Base-by-base conservation (phyloP, 2,797 vertebrate genomes). In the Melanotaenia nigrans region DNA sequence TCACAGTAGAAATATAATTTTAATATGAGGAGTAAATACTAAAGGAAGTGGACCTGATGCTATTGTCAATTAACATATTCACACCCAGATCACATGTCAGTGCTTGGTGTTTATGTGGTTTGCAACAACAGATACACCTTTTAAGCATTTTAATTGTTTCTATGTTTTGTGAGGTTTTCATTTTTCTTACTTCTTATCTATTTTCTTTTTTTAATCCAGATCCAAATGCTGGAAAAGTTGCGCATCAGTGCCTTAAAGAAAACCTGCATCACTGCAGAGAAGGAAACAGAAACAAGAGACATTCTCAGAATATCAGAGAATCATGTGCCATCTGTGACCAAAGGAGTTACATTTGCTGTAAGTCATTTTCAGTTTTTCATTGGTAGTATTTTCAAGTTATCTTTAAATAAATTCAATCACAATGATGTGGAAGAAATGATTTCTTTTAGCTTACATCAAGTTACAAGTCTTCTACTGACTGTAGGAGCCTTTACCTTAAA, bases 201-300 rank as follows among this genome's bases (percentile, higher is more conserved):
- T 22, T 59, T 12, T 12, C 3, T 35, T 30, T 6, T 49, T 65
- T 53, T 16, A 1, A 20, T 78, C 7, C 8, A 93, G 91, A 91
- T 98, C 14, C 94, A 45, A 61, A 91, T 94, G 47, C 92, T 98
- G 94, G 98, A 97, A 83, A 95, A 93, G 74, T 95, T 97, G 65
- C 97, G 97, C 16, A 72, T 99, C 14, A 94, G 93, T 38, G 85
- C 94, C 65, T 97, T 95, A 96, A 97, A 94, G 90, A 96, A 75
- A 61, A 83, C 57, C 61, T 45, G 56, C 0, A 11, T 69, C 16
- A 33, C 38, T 81, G 76, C 81, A 90, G 83, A 91, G 40, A 92
- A 91, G 55, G 63, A 77, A 38, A 38, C 54, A 13, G 78, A 84
- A 49, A 79, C 84, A 1, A 54, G 28, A 90, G 89, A 76, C 0